A percentile compares a stretch with the other conserved stretches of the same genome.
phyloP scores from a whole-genome alignment of 2,113 vertebrate species.

The Elanus axillaris region DNA sequence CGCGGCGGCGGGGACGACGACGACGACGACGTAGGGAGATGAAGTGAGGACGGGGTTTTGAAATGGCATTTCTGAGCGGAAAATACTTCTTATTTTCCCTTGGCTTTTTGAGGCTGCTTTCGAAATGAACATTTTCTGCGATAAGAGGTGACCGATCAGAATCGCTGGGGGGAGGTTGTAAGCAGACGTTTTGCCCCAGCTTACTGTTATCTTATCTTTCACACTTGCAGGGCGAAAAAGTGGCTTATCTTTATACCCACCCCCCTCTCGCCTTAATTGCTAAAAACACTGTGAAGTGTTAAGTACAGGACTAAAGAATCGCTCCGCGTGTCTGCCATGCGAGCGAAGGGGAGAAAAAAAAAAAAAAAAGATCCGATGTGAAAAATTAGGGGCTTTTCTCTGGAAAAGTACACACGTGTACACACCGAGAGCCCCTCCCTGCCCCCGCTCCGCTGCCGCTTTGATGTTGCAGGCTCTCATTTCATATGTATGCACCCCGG shows the following conservation, averaged over 20 bases:
- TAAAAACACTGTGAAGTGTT: slow-evolving; percentile 73
- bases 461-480: slow-evolving; percentile 25
- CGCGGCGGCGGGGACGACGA: not conserved
- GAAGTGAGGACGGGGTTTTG: slow-evolving; percentile 32
- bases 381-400: slow-evolving; percentile 43
- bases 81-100: slow-evolving; percentile 58
- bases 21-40: not conserved
- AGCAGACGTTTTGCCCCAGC: slow-evolving; percentile 75
- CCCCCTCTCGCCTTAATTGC: slow-evolving; percentile 73
- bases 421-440: slow-evolving; percentile 5
- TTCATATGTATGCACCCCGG: not conserved
- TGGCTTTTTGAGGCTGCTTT: slow-evolving; percentile 64
- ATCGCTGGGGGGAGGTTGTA: slow-evolving; percentile 75
- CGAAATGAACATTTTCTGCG: slow-evolving; percentile 72
- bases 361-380: not conserved
- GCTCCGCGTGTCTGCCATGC: slow-evolving; percentile 49
- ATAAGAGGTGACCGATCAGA: slow-evolving; percentile 78
- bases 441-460: not conserved
- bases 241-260: slow-evolving; percentile 74
- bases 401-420: not conserved
- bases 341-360: not conserved
- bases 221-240: slow-evolving; percentile 73
- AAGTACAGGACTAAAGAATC: slow-evolving; percentile 63
- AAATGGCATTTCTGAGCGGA: slow-evolving; percentile 61
- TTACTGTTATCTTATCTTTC: slow-evolving; percentile 80